These are phyloP conservation scores for Thaumatotibia leucotreta DNA, from an alignment of 1,140 invertebrate species.

Conservation along the genomic window DNA sequence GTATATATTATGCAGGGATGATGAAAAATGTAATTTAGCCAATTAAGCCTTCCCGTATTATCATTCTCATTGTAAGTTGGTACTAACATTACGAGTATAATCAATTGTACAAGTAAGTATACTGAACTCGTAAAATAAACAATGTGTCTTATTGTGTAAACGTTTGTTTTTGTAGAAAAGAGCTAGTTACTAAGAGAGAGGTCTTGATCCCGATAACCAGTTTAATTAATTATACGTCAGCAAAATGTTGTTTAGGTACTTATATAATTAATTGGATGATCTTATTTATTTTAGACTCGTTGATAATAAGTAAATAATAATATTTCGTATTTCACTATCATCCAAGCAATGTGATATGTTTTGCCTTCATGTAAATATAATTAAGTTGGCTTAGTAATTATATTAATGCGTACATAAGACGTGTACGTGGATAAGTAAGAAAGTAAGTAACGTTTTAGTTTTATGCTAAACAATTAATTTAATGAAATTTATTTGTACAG, in stretches of 20 bases:
- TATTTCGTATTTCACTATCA: constrained; percentile 25
- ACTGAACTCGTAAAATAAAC: not conserved
- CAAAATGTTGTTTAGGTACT: not conserved
- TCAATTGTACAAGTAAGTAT: not conserved
- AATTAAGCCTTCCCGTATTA: not conserved
- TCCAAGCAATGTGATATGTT: constrained; percentile 57
- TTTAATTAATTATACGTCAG: not conserved
- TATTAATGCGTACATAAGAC: not conserved
- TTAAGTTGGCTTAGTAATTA: constrained; percentile 10
- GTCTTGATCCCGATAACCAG: not conserved
- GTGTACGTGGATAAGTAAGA: not conserved
- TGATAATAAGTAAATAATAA: not conserved
- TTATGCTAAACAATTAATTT: not conserved
- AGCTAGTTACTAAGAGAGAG: not conserved
- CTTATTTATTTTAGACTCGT: not conserved
- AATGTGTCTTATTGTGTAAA: not conserved
- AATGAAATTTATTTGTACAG: not conserved
- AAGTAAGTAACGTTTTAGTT: not conserved
- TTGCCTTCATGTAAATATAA: constrained; percentile 34
- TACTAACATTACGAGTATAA: not conserved
- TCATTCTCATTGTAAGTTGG: not conserved
- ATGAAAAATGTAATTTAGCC: not conserved
- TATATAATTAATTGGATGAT: not conserved
- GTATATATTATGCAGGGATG: too few relatives aligned
- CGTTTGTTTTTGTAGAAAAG: not conserved